Conservation (phyloP, 2,797 vertebrate genomes). For the Iguana delicatissima region DNA sequence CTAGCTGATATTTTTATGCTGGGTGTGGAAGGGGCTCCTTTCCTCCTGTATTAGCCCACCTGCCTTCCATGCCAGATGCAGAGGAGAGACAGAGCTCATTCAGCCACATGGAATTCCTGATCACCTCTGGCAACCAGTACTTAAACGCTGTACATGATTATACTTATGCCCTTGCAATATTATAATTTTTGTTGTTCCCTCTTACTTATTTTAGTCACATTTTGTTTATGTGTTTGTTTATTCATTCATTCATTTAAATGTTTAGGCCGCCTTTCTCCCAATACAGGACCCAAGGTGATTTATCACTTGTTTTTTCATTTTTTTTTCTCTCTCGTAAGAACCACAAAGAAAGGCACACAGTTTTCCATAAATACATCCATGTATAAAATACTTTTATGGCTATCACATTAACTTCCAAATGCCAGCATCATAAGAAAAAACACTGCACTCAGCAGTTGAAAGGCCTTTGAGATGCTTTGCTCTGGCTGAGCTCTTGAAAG, state of each 20-base stretch:
- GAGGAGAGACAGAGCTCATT: neutral
- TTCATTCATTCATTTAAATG: too few species aligned
- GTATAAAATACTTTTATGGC: neutral
- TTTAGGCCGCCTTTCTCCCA: neutral
- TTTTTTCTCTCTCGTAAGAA: neutral
- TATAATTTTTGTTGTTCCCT: neutral
- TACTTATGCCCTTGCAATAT: neutral
- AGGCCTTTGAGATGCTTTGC: constrained; percentile 43
- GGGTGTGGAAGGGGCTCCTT: too few species aligned
- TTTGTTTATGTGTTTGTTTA: neutral
- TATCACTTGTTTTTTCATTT: neutral
- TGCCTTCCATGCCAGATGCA: neutral
- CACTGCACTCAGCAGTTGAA: constrained; percentile 40
- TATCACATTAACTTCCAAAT: constrained; percentile 17
- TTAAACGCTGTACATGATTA: neutral
- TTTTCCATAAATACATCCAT: neutral
- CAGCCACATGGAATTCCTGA: neutral
- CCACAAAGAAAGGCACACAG: neutral
- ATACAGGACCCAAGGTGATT: too few species aligned
- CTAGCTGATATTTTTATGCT: neutral
- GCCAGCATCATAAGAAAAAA: constrained; percentile 38
- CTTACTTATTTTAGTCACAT: neutral
- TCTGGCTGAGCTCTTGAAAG: constrained; percentile 51
- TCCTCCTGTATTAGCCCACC: too few species aligned
- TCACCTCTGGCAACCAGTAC: neutral